phyloP scores from a whole-genome alignment of 2,113 vertebrate species.

The Uria lomvia region DNA sequence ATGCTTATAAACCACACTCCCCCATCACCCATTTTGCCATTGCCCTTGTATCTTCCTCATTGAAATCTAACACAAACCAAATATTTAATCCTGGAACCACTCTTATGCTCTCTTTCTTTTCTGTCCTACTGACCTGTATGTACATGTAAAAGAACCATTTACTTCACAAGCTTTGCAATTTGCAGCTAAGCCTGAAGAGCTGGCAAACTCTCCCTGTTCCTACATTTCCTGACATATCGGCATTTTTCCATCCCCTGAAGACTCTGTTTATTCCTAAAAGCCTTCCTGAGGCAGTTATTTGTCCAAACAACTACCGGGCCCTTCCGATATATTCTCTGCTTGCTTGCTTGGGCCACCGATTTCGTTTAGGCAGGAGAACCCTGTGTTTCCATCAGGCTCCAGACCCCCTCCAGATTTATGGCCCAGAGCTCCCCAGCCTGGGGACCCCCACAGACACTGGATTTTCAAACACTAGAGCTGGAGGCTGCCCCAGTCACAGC shows the following conservation, averaged over 20 bases:
- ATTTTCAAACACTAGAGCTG: not conserved
- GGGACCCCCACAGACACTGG: fast-evolving
- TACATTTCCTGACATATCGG: not conserved
- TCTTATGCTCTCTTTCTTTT: not conserved
- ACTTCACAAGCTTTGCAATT: not conserved
- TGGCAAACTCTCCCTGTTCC: not conserved
- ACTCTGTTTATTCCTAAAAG: not conserved
- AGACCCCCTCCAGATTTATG: not conserved
- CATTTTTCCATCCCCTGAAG: not conserved
- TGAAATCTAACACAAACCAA: not conserved
- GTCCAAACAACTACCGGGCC: not conserved
- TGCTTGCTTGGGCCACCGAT: not conserved
- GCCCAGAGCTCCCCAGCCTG: not conserved
- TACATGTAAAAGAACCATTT: not conserved
- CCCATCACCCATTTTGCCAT: not conserved
- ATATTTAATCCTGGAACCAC: not conserved
- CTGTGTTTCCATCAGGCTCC: not conserved
- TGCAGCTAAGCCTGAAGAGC: not conserved
- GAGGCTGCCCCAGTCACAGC: not conserved
- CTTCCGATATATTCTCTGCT: not conserved
- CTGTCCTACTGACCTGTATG: not conserved
- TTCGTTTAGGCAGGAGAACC: not conserved
- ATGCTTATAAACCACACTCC: not conserved
- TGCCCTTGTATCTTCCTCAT: not conserved
- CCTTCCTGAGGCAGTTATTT: not conserved